phyloP scores from a whole-genome alignment of 2,113 vertebrate species.

The Sebastes schlegelii region DNA sequence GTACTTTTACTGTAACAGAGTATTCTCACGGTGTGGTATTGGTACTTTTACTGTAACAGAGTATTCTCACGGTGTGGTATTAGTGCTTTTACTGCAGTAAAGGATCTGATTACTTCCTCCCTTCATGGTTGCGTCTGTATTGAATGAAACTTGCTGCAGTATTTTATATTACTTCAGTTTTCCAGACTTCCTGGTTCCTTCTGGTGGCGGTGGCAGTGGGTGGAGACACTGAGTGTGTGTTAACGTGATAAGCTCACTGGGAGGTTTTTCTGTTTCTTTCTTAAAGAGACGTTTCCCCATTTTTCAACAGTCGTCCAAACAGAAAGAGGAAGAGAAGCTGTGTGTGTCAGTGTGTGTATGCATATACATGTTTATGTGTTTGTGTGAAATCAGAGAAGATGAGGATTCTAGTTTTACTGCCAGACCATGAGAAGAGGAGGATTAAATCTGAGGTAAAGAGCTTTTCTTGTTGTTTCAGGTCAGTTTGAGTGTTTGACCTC shows the following conservation, averaged over 20 bases:
- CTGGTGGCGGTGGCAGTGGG: slow-evolving; percentile 26
- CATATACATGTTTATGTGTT: background rate
- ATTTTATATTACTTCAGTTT: slow-evolving; percentile 31
- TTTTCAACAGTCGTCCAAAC: slow-evolving; percentile 73
- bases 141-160: background rate
- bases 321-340: slow-evolving; percentile 73
- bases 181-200: slow-evolving; percentile 52
- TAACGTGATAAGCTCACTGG: slow-evolving; percentile 22
- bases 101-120: background rate
- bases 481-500: slow-evolving; percentile 23
- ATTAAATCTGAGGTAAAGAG: slow-evolving; percentile 80
- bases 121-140: background rate
- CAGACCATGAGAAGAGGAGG: slow-evolving; percentile 83
- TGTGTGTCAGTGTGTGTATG: slow-evolving; percentile 26
- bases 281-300: slow-evolving; percentile 81
- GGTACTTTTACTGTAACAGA: no score
- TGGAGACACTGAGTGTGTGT: slow-evolving; percentile 24
- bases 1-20: no score
- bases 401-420: slow-evolving; percentile 84
- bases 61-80: background rate
- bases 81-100: background rate
- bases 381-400: slow-evolving; percentile 60
- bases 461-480: slow-evolving; percentile 9
- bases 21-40: no score
- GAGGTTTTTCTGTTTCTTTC: slow-evolving; percentile 56